A percentile compares a stretch with the other conserved stretches of the same genome.
These are phyloP conservation scores for Cyprinodon variegatus DNA, from an alignment of 2,113 vertebrate genomes.

Conservation along the genomic window DNA sequence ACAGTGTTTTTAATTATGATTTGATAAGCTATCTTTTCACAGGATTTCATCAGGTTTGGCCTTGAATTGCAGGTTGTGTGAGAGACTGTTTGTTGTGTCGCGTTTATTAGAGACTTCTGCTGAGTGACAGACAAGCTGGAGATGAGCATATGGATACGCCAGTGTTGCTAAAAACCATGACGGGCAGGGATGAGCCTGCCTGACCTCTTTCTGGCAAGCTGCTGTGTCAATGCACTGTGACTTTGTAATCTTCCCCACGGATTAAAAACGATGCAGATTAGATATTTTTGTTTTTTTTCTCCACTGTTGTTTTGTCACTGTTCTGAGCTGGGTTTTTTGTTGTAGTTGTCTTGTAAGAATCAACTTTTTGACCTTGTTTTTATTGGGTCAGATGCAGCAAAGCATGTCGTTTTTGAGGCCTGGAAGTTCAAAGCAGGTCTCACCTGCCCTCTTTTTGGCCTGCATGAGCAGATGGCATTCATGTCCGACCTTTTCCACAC, in stretches of 20 bases:
- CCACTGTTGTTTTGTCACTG: constrained; percentile 18
- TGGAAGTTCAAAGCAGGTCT: constrained; percentile 29
- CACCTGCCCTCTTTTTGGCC: constrained; percentile 56
- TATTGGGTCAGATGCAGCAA: constrained; percentile 8
- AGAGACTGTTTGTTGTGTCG: not conserved
- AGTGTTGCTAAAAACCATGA: constrained; percentile 67
- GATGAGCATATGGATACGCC: constrained; percentile 72
- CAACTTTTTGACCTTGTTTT: constrained; percentile 44
- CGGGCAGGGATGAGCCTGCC: constrained; percentile 67
- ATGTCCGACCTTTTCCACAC: constrained; percentile 60
- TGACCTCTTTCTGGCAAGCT: constrained; percentile 70
- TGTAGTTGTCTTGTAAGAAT: constrained; percentile 12
- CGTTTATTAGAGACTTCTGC: constrained; percentile 34
- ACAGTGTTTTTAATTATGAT: constrained; percentile 9
- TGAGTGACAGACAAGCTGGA: constrained; percentile 42
- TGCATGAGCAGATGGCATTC: constrained; percentile 62
- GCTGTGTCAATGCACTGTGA: constrained; percentile 63
- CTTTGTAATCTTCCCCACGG: constrained; percentile 63
- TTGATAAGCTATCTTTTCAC: constrained; percentile 15
- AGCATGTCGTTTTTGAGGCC: constrained; percentile 1
- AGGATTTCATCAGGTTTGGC: constrained; percentile 6
- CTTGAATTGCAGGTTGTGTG: not conserved
- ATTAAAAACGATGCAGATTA: constrained; percentile 71
- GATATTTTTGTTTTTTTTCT: constrained; percentile 27
- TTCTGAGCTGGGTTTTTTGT: constrained; percentile 22